Conservation (phyloP, 2,888 invertebrate genomes). For the Diadegma fenestrale region DNA sequence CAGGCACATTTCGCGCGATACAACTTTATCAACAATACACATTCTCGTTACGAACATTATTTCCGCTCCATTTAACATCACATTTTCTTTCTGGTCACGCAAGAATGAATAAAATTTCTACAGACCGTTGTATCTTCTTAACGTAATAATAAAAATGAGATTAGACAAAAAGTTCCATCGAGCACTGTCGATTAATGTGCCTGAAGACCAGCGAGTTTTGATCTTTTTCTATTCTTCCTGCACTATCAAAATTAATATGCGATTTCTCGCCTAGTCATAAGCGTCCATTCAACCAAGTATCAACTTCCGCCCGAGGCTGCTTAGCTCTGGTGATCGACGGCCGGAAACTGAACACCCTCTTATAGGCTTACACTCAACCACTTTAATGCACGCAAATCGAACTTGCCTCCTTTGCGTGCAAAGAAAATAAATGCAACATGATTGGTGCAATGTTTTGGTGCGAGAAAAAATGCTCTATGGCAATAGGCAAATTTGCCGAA, state of each 20-base stretch:
- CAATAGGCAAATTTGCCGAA: background rate
- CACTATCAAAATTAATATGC: too few relatives aligned
- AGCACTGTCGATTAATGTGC: background rate
- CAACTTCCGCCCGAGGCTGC: too few relatives aligned
- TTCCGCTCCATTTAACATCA: background rate
- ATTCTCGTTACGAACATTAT: conserved; percentile 29
- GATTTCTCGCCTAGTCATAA: too few relatives aligned
- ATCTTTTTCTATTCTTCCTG: too few relatives aligned
- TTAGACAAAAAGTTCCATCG: background rate
- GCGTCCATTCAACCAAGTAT: too few relatives aligned
- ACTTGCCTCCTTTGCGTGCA: too few relatives aligned
- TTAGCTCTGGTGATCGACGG: too few relatives aligned
- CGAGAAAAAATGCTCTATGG: background rate
- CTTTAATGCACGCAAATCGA: too few relatives aligned
- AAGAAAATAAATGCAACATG: too few relatives aligned
- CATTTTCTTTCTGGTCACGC: background rate
- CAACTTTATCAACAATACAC: conserved; percentile 22
- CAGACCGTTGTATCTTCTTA: background rate
- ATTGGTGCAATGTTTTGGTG: background rate
- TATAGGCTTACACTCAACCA: too few relatives aligned
- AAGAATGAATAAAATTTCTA: background rate
- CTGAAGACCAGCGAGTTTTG: background rate
- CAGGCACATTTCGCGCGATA: background rate
- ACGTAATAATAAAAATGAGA: background rate
- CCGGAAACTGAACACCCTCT: too few relatives aligned